Evolutionary conservation across 1,140 invertebrate genomes (phyloP), one percentile per base, ranked within the genome.

Genomic region (Achroia grisella): DNA sequence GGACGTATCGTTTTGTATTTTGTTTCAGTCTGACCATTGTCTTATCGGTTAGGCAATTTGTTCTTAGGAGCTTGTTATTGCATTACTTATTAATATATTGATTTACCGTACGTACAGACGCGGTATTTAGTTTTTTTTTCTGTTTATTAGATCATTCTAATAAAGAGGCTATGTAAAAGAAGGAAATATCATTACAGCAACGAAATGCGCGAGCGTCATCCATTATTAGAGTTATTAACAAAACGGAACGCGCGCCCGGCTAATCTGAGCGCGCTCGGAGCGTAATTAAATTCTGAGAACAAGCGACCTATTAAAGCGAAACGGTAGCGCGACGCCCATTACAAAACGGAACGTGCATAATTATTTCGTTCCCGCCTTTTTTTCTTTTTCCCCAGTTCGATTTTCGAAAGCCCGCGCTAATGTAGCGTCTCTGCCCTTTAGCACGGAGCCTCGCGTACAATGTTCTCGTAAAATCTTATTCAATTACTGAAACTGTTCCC

Each of bases 321-420:
- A 82, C 80, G 75, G 80, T 85, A 85, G 78, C 78, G 69, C 70
- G 68, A 72, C 71, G 64, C 67, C 70, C 78, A 82, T 81, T 80
- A 80, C 72, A 57, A 72, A 77, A 81, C 76, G 70, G 77, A 81
- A 82, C 78, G 78, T 82, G 75, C 65, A 82, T 85, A 85, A 85
- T 85, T 81, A 82, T 85, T 85, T 85, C 71, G 76, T 82, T 84
- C 75, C 75, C 77, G 73, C 75, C 65, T 77, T 75, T 77, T 78
- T 77, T 75, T 71, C 56, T 70, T 73, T 55, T 73, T 68, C 54
- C 17, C 54, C 56, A 66, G 66, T 75, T 74, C 71, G 71, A 73
- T 76, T 78, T 76, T 81, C 67, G 76, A 75, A 74, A 70, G 61
- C 61, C 39, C 64, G 56, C 75, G 68, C 77, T 85, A 82, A 82